phyloP scores from a whole-genome alignment of 2,113 vertebrate genomes.

The Forbesichthys papilliferus region DNA sequence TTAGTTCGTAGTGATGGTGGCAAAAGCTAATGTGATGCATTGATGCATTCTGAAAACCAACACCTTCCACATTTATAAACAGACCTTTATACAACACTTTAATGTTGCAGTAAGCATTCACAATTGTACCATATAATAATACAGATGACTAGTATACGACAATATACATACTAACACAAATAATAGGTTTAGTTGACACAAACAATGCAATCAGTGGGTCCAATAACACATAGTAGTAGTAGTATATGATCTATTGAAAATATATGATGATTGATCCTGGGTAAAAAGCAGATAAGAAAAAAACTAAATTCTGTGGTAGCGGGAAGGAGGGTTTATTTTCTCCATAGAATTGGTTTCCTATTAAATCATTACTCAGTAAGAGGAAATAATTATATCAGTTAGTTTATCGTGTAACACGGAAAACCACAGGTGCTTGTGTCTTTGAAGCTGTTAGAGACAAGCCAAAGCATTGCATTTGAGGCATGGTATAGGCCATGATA shows the following conservation, averaged over 20 bases:
- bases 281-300: conserved; percentile 4
- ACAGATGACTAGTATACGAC: conserved; percentile 8
- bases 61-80: not conserved
- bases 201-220: conserved; percentile 10
- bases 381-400: not conserved
- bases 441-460: not conserved
- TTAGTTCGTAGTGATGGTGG: not conserved
- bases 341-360: conserved; percentile 12
- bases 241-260: not conserved
- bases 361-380: conserved; percentile 7
- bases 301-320: not conserved
- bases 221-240: too few species aligned
- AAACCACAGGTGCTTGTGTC: not conserved
- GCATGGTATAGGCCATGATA: too few species aligned
- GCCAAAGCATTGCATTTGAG: too few species aligned
- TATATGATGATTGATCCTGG: conserved; percentile 22
- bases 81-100: not conserved
- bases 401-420: not conserved
- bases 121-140: not conserved
- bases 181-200: conserved; percentile 19
- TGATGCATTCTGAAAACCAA: not conserved
- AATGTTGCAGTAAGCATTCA: not conserved
- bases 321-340: conserved; percentile 4
- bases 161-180: conserved; percentile 18
- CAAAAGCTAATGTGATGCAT: not conserved